phyloP scores from a whole-genome alignment of 2,888 invertebrate species.

The Euclidia mi region DNA sequence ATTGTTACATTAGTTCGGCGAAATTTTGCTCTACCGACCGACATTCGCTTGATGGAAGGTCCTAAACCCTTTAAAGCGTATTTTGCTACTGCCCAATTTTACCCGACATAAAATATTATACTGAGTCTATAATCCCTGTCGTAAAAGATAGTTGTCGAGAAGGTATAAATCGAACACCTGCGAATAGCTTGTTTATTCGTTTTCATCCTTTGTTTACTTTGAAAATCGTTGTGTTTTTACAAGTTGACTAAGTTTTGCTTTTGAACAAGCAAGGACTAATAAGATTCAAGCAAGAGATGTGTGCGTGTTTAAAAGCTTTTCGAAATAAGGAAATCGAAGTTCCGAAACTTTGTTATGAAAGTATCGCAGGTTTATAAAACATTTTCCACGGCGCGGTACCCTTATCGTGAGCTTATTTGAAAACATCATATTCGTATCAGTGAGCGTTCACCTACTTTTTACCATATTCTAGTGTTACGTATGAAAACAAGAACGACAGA shows the following conservation, averaged over 20 bases:
- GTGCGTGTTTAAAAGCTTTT: too few species aligned
- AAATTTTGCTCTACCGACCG: slow-evolving; percentile 35
- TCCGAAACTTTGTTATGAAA: slow-evolving; percentile 45
- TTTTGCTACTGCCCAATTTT: slow-evolving; percentile 20
- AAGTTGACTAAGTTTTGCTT: slow-evolving; percentile 30
- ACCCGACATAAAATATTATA: slow-evolving; percentile 37
- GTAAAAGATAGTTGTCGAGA: slow-evolving; percentile 40
- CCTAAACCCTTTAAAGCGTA: slow-evolving; percentile 25
- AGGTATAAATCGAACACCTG: slow-evolving; percentile 28
- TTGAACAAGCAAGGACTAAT: slow-evolving; percentile 18
- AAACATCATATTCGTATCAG: slow-evolving; percentile 53
- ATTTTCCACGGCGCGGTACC: slow-evolving; percentile 37
- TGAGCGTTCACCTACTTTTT: slow-evolving; percentile 40
- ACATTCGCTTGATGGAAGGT: slow-evolving; percentile 14
- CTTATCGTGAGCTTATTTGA: slow-evolving; percentile 53
- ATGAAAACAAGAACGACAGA: slow-evolving; percentile 24
- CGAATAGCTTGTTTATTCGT: slow-evolving; percentile 30
- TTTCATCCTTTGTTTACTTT: slow-evolving; percentile 25
- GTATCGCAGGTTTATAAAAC: slow-evolving; percentile 51
- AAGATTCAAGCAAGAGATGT: slow-evolving; percentile 35
- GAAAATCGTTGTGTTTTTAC: slow-evolving; percentile 34
- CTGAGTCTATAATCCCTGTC: slow-evolving; percentile 34
- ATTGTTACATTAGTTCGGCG: slow-evolving; percentile 55
- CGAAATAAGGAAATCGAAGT: slow-evolving; percentile 53
- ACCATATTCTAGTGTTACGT: slow-evolving; percentile 31